These are phyloP conservation scores for Seira musarum DNA, from an alignment of 2,888 invertebrate genomes.

Conservation along the genomic window DNA sequence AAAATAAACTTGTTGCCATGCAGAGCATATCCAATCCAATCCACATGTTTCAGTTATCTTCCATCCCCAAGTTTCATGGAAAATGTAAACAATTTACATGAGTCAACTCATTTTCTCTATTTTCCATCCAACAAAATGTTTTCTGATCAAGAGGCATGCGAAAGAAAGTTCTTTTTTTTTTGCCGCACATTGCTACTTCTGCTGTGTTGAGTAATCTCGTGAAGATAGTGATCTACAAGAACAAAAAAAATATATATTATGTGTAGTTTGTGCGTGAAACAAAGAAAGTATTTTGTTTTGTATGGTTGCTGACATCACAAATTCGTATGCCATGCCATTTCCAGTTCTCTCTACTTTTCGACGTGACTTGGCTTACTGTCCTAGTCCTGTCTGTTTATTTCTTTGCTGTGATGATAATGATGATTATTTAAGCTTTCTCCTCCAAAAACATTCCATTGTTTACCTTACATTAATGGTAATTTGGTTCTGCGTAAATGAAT, in stretches of 20 bases:
- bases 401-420: constrained; percentile 2
- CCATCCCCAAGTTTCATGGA: constrained; percentile 1
- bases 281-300: neutral
- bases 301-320: constrained; percentile 16
- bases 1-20: constrained; percentile 49
- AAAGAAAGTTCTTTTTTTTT: neutral
- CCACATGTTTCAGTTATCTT: constrained; percentile 11
- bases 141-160: neutral
- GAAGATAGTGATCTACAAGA: constrained; percentile 19
- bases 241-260: constrained; percentile 6
- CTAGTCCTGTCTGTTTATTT: constrained; percentile 32
- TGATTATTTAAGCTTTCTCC: constrained; percentile 17
- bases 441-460: constrained; percentile 19
- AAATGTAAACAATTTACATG: constrained; percentile 16
- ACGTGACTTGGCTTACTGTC: constrained; percentile 32
- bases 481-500: neutral
- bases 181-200: neutral
- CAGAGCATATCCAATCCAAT: neutral
- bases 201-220: constrained; percentile 16
- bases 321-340: constrained; percentile 10
- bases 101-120: constrained; percentile 16
- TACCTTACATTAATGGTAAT: constrained; percentile 41
- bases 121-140: constrained; percentile 6
- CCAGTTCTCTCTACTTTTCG: neutral
- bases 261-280: neutral